Percentiles rank a stretch among this genome's conserved stretches.
Evolutionary conservation across 2,113 vertebrate genomes (phyloP).

Genomic region (Siniperca chuatsi): DNA sequence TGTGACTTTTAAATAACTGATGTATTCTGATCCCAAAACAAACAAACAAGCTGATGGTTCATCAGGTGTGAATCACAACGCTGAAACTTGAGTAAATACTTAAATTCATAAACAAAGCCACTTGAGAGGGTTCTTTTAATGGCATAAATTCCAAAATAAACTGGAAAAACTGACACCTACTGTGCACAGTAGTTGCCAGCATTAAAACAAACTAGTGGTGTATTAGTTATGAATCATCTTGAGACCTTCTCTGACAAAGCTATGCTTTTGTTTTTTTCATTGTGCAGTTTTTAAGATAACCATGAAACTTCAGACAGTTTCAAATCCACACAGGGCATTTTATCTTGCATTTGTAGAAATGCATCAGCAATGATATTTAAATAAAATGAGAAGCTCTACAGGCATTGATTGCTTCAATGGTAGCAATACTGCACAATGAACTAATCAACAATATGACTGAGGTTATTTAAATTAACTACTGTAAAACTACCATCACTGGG

Average conservation of each 20-base stretch:
- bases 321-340: background rate
- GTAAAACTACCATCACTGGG: background rate
- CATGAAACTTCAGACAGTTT: background rate
- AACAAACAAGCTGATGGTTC: background rate
- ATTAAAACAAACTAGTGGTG: conserved; percentile 3
- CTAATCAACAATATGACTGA: too few relatives aligned
- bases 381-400: conserved; percentile 8
- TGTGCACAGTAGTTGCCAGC: conserved; percentile 25
- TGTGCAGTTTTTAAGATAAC: background rate
- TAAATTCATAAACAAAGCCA: conserved; percentile 11
- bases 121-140: conserved; percentile 24
- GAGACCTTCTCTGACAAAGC: conserved; percentile 26
- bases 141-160: conserved; percentile 27
- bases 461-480: background rate
- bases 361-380: background rate
- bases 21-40: conserved; percentile 1
- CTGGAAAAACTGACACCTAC: conserved; percentile 1
- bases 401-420: background rate
- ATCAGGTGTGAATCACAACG: conserved; percentile 16
- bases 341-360: background rate
- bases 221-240: conserved; percentile 33
- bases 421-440: background rate
- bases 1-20: conserved; percentile 25
- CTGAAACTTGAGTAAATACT: conserved; percentile 13
- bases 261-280: background rate